Percentiles rank a stretch among this genome's conserved stretches.
Conservation (phyloP, 2,888 invertebrate species). For the Parnassius mnemosyne region DNA sequence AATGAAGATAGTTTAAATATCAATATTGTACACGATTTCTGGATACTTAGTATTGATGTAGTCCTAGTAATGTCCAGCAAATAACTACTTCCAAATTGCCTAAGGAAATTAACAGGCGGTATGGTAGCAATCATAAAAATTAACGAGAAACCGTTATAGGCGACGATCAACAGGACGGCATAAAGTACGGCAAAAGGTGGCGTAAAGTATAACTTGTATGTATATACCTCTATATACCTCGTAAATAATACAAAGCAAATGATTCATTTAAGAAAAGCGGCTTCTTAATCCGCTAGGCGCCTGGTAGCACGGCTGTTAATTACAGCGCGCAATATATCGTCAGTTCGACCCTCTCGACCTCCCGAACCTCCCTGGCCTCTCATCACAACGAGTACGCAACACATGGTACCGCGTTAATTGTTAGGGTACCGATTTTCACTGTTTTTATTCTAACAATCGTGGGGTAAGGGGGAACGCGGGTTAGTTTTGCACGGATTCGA, state of each 20-base stretch:
- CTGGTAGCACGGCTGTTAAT: slow-evolving; percentile 68
- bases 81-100: not conserved
- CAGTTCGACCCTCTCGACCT: slow-evolving; percentile 46
- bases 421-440: slow-evolving; percentile 55
- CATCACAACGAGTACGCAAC: slow-evolving; percentile 67
- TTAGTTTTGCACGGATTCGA: slow-evolving; percentile 36
- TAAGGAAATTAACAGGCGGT: slow-evolving; percentile 3
- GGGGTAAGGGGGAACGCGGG: slow-evolving; percentile 38
- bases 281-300: slow-evolving; percentile 65
- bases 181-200: slow-evolving; percentile 43
- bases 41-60: too few species aligned
- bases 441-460: slow-evolving; percentile 63
- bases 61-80: too few species aligned
- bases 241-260: slow-evolving; percentile 57
- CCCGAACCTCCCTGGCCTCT: slow-evolving; percentile 45
- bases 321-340: slow-evolving; percentile 68
- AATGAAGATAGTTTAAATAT: too few species aligned
- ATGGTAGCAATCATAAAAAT: slow-evolving; percentile 9
- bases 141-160: slow-evolving; percentile 18
- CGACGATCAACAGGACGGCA: slow-evolving; percentile 36
- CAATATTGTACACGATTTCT: too few species aligned
- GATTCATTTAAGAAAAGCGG: slow-evolving; percentile 65
- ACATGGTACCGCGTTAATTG: slow-evolving; percentile 75
- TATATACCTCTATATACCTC: slow-evolving; percentile 26
- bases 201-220: too few species aligned